phyloP scores from a whole-genome alignment of 2,888 invertebrate species.

The Mythimna albipuncta region DNA sequence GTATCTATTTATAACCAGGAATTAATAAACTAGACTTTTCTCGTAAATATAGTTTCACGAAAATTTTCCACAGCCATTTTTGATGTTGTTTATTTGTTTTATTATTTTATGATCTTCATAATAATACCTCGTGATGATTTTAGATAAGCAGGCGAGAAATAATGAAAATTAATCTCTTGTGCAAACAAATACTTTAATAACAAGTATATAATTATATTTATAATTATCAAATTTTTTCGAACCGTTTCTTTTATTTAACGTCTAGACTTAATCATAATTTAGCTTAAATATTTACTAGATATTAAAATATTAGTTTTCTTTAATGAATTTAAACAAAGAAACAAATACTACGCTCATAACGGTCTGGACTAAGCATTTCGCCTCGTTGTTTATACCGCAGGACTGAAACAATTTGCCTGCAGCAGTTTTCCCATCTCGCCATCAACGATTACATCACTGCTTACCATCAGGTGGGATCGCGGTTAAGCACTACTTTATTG shows the following conservation, averaged over 20 bases:
- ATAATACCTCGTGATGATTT: constrained; percentile 11
- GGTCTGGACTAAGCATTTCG: too few relatives aligned
- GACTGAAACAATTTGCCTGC: too few relatives aligned
- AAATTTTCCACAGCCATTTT: constrained; percentile 10
- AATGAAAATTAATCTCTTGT: constrained; percentile 1
- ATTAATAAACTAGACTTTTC: neutral
- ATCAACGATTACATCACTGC: too few relatives aligned
- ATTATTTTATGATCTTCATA: constrained; percentile 2
- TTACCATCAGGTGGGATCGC: too few relatives aligned
- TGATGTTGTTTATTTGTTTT: constrained; percentile 12
- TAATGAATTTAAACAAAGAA: neutral
- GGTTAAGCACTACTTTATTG: neutral
- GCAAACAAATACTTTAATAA: neutral
- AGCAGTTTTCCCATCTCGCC: too few relatives aligned
- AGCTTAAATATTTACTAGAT: neutral
- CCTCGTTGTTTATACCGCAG: too few relatives aligned
- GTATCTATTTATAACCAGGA: neutral
- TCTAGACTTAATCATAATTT: constrained; percentile 17
- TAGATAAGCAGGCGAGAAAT: constrained; percentile 11
- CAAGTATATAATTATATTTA: constrained; percentile 6
- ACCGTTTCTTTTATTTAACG: constrained; percentile 1
- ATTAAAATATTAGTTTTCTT: neutral
- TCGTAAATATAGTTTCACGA: neutral
- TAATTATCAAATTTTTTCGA: neutral
- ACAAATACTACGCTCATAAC: neutral